Percentiles rank a stretch among this genome's conserved stretches.
Conservation (phyloP, 2,797 vertebrate genomes). For the Peromyscus aztecus region DNA sequence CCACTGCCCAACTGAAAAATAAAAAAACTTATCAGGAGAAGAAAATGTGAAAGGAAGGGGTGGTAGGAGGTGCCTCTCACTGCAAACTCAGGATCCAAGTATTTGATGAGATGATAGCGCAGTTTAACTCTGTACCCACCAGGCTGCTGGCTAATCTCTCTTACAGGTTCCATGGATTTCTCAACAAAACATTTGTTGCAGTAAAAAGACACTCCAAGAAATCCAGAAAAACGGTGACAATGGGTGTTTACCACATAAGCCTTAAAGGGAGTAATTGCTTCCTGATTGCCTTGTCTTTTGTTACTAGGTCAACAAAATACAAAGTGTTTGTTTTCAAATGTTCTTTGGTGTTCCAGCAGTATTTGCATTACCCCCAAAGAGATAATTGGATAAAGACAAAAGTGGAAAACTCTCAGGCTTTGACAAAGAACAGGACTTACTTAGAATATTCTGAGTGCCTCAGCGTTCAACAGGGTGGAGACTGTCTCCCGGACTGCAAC, state of each 20-base stretch:
- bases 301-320: conserved; percentile 70
- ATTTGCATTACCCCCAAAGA: conserved; percentile 47
- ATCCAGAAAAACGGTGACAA: conserved; percentile 51
- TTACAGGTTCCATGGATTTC: background rate
- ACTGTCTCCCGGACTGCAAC: too few relatives aligned
- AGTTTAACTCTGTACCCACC: conserved; percentile 2
- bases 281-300: conserved; percentile 69
- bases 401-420: background rate
- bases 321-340: conserved; percentile 66
- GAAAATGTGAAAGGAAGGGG: background rate
- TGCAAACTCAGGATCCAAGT: background rate
- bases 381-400: conserved; percentile 47
- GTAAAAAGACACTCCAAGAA: conserved; percentile 15
- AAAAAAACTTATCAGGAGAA: background rate
- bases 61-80: background rate
- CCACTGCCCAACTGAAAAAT: background rate
- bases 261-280: conserved; percentile 66
- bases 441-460: conserved; percentile 15
- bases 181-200: conserved; percentile 31
- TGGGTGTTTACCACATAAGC: conserved; percentile 62
- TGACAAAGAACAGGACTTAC: background rate
- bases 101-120: background rate
- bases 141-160: background rate
- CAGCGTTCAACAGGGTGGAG: background rate
- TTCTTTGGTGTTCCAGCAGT: conserved; percentile 43